A percentile compares a stretch with the other conserved stretches of the same genome.
phyloP scores from a whole-genome alignment of 2,888 invertebrate species.

The Sminthurides aquaticus region DNA sequence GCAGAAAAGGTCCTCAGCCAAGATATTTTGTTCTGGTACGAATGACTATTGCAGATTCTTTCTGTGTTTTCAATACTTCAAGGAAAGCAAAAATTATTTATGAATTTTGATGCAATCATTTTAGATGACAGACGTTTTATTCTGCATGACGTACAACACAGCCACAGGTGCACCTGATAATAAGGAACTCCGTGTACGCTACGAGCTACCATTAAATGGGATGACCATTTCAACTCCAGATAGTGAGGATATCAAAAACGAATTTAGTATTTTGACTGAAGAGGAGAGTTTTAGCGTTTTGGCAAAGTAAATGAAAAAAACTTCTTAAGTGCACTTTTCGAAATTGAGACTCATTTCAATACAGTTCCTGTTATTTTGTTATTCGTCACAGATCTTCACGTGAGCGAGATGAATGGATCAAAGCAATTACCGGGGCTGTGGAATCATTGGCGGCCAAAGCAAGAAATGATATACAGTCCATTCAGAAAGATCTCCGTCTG shows the following conservation, averaged over 20 bases:
- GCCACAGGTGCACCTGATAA: constrained; percentile 46
- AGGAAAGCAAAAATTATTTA: neutral
- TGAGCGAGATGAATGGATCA: constrained; percentile 53
- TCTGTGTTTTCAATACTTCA: neutral
- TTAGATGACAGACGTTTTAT: constrained; percentile 50
- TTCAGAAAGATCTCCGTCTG: too few species aligned
- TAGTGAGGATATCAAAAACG: constrained; percentile 51
- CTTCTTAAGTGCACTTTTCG: constrained; percentile 20
- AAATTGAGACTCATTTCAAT: neutral
- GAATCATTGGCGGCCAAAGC: neutral
- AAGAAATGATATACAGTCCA: too few species aligned
- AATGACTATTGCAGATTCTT: constrained; percentile 13
- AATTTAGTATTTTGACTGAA: constrained; percentile 53
- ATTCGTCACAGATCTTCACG: constrained; percentile 47
- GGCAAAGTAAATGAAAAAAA: constrained; percentile 48
- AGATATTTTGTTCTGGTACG: constrained; percentile 59
- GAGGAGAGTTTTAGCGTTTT: constrained; percentile 53
- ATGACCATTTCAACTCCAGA: constrained; percentile 50
- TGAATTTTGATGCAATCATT: constrained; percentile 24
- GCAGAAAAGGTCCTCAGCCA: constrained; percentile 57
- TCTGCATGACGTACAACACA: constrained; percentile 49
- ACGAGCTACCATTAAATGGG: constrained; percentile 52
- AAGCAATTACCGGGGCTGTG: constrained; percentile 39
- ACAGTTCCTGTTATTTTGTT: too few species aligned
- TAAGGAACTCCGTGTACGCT: constrained; percentile 47